Evolutionary conservation across 1,140 invertebrate species (phyloP).

Genomic region (Eulimnadia texana): DNA sequence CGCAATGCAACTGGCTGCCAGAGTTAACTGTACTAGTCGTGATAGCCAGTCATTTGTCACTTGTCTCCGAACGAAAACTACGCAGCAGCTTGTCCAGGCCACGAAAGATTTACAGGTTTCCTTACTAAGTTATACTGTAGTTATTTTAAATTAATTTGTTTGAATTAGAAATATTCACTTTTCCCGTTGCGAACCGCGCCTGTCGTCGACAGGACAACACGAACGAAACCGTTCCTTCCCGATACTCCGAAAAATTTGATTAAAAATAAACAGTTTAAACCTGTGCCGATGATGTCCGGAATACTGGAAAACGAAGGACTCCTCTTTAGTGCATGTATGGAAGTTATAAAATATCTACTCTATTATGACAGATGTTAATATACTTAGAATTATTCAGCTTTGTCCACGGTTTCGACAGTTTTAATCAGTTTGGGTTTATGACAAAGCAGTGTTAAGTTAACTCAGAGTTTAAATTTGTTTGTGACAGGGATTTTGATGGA

Average conservation of each 20-base stretch:
- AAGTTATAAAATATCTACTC: background rate
- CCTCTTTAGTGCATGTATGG: conserved; percentile 27
- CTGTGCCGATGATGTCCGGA: conserved; percentile 43
- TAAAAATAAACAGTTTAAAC: conserved; percentile 29
- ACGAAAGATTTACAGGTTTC: too few species aligned
- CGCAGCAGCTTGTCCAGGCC: too few species aligned
- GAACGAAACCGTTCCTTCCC: conserved; percentile 29
- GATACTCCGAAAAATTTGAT: conserved; percentile 24
- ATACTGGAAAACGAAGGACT: conserved; percentile 40
- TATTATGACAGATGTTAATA: background rate
- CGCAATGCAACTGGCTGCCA: conserved; percentile 6
- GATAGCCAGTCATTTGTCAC: too few species aligned
- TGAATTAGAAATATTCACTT: conserved; percentile 11
- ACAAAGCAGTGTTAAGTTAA: too few species aligned
- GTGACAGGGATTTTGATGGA: conserved; percentile 13
- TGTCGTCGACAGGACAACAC: conserved; percentile 37
- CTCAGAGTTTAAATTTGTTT: background rate
- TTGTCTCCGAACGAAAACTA: too few species aligned
- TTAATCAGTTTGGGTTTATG: too few species aligned
- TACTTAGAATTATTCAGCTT: background rate
- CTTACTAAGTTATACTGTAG: too few species aligned
- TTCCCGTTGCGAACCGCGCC: conserved; percentile 33
- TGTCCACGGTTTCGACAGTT: background rate
- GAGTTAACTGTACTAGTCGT: too few species aligned
- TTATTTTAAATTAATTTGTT: too few species aligned